Evolutionary conservation across 2,888 invertebrate genomes (phyloP).

Genomic region (Melinaea menophilus): DNA sequence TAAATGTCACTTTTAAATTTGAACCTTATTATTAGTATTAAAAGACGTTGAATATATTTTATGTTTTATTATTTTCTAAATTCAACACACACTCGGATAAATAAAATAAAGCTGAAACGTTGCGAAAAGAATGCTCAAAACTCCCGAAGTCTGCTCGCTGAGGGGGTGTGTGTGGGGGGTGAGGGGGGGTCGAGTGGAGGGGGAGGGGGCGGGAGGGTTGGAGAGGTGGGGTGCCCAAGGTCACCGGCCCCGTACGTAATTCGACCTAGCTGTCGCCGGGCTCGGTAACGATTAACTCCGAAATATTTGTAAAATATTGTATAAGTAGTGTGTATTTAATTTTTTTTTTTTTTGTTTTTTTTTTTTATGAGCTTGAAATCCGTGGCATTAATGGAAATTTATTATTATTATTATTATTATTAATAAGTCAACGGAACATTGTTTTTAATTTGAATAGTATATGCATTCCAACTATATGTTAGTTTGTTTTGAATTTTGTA

Average conservation of each 20-base stretch:
- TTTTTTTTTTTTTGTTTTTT: too few species aligned
- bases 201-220: conserved; percentile 25
- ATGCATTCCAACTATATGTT: too few species aligned
- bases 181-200: conserved; percentile 26
- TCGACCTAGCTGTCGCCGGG: conserved; percentile 65
- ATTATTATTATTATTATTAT: too few species aligned
- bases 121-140: conserved; percentile 16
- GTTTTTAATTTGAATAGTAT: too few species aligned
- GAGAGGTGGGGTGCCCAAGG: conserved; percentile 48
- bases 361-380: too few species aligned
- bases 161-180: conserved; percentile 24
- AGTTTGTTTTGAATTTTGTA: too few species aligned
- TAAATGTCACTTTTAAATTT: background rate
- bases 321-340: background rate
- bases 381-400: too few species aligned
- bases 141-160: conserved; percentile 30
- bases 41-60: background rate
- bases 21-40: too few species aligned
- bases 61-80: conserved; percentile 15
- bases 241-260: conserved; percentile 69
- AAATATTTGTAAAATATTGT: conserved; percentile 26
- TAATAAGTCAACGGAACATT: too few species aligned
- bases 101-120: conserved; percentile 18
- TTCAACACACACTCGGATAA: conserved; percentile 20
- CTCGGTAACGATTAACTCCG: conserved; percentile 56